Base-by-base conservation (phyloP, 1,140 invertebrate species). In the Archegozetes longisetosus region DNA sequence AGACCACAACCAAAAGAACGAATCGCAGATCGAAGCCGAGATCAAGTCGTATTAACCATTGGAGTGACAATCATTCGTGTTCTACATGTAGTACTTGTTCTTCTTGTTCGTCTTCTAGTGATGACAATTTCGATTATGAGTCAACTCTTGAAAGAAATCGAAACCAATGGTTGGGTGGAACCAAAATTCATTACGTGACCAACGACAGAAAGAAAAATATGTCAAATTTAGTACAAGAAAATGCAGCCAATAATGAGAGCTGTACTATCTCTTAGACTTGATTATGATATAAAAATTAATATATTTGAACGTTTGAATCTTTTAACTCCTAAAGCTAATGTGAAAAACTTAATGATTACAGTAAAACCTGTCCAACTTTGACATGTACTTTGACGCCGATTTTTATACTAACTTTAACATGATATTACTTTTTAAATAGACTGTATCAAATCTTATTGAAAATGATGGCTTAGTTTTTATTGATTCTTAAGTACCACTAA, bases 81-180 rank as follows among this genome's bases (percentile, higher is more conserved):
- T 47, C 32, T 14, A 24, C 22, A 22, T 61, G 60, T 57, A 55
- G 53, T n/a, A 55, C 60, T 46, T 61, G 60, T 56, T 26, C 23
- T 13, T 2, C 51, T 14, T 60, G 27, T 23, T 61, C 60, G 6
- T 48, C 13, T 20, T 25, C 32, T 40, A 28, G 46, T 1, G 60
- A 61, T 32, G 54, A 56, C 6, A 53, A 61, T 50, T 55, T 52
- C 54, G 51, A 54, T 46, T 50, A 52, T 54, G 51, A 53, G 63
- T 55, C 22, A 13, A 23, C 48, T 12, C 49, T 58, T 51, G 47
- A 58, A 40, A 40, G 32, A 40, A 40, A 40, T 40, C 32, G 32
- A 9, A 40, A 40, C 17, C 32, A 40, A 40, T 40, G 32, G 32
- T 40, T 40, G 32, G 32, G 32, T 17, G 32, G 32, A 40, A 40